Evolutionary conservation across 1,140 invertebrate genomes (phyloP), one percentile per base, ranked within the genome.

Genomic region (Asbolus verrucosus): DNA sequence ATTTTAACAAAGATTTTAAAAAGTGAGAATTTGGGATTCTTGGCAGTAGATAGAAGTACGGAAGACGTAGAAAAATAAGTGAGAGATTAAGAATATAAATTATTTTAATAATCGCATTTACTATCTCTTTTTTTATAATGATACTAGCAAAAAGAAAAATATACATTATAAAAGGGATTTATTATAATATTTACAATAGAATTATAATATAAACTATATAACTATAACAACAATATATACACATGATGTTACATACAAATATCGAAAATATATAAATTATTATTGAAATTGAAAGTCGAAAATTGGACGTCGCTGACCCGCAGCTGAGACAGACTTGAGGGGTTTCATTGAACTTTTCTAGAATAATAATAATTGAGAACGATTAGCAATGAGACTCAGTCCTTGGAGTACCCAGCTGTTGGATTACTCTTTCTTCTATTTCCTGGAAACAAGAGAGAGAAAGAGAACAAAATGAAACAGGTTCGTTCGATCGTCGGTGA

Each of bases 401-500:
- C 71, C 78, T 75, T 73, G 79, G 79, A 30, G 75, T 71, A 71
- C 78, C 77, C 73, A 81, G 65, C 73, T 81, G 78, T 75, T 81
- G 79, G 33, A 79, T 78, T 39, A 81, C 79, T 76, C 76, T 76
- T 73, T 81, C 77, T 74, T 81, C 80, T 71, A 81, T 81, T 80
- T 80, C 73, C 80, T 81, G 74, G 30, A 77, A 74, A 72, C 2
- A 1, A 62, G 3, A 18, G 9, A 59, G n/a, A n/a, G n/a, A n/a
- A n/a, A n/a, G n/a, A 38, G 4, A 39, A 39, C 38, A 19, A 62
- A 1, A 38, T n/a, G 38, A 38, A 16, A 18, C 15, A 61, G n/a
- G n/a, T n/a, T n/a, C n/a, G n/a, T n/a, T n/a, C n/a, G n/a, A n/a
- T n/a, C n/a, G n/a, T n/a, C n/a, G n/a, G n/a, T n/a, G n/a, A n/a